phyloP scores from a whole-genome alignment of 2,888 invertebrate species.

The Himalopsyche japonica region DNA sequence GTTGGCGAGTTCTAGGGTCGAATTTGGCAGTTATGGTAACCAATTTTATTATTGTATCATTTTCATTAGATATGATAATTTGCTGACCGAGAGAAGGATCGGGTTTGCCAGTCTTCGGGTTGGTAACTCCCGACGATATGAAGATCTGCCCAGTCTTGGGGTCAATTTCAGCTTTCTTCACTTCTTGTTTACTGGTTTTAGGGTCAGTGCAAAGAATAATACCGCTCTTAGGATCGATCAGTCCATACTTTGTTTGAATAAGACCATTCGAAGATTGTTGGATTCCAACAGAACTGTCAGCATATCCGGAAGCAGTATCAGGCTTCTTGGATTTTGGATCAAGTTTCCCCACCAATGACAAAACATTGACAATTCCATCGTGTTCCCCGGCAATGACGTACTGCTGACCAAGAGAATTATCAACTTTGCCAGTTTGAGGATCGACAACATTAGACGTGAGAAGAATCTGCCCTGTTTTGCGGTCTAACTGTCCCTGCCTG shows the following conservation, averaged over 20 bases:
- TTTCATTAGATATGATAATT: constrained; percentile 57
- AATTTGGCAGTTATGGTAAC: constrained; percentile 64
- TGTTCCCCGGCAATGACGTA: constrained; percentile 69
- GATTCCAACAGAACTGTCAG: constrained; percentile 59
- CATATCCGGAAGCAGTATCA: constrained; percentile 56
- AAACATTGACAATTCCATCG: constrained; percentile 68
- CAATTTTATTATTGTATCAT: constrained; percentile 59
- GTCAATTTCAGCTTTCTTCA: constrained; percentile 66
- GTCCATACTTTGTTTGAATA: constrained; percentile 62
- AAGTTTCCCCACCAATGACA: constrained; percentile 61
- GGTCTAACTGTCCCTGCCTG: constrained; percentile 70
- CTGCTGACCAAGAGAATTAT: constrained; percentile 68
- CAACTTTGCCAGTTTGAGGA: constrained; percentile 68
- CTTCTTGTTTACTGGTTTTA: constrained; percentile 65
- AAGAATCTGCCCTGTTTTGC: constrained; percentile 69
- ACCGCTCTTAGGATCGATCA: constrained; percentile 62
- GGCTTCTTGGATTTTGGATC: constrained; percentile 60
- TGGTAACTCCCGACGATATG: constrained; percentile 58
- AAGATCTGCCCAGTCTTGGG: constrained; percentile 64
- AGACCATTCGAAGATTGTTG: constrained; percentile 43
- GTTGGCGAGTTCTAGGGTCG: constrained; percentile 62
- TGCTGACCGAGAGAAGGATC: constrained; percentile 59
- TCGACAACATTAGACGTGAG: constrained; percentile 66
- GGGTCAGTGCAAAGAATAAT: constrained; percentile 63
- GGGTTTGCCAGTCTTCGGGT: constrained; percentile 61